phyloP scores from a whole-genome alignment of 2,888 invertebrate genomes.

The Argyresthia goedartella region DNA sequence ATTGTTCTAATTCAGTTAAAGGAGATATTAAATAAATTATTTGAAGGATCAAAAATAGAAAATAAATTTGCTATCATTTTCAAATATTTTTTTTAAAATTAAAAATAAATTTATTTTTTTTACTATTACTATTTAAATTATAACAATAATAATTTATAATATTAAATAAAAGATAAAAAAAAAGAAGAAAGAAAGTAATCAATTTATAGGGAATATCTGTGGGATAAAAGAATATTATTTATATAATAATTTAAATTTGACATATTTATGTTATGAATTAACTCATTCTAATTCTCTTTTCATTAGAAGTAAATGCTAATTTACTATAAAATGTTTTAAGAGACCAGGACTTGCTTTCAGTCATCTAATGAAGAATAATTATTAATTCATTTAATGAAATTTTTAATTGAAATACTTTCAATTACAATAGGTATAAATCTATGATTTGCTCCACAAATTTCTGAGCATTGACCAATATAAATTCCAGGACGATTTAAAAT shows the following conservation, averaged over 20 bases:
- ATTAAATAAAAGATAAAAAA: constrained; percentile 60
- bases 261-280: constrained; percentile 69
- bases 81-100: constrained; percentile 37
- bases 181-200: constrained; percentile 59
- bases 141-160: constrained; percentile 64
- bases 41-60: constrained; percentile 75
- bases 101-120: constrained; percentile 18
- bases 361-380: constrained; percentile 71
- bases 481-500: constrained; percentile 74
- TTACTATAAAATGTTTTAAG: constrained; percentile 78
- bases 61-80: constrained; percentile 79
- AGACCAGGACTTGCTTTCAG: constrained; percentile 79
- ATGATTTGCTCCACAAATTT: constrained; percentile 86
- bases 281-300: constrained; percentile 69
- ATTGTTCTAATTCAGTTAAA: constrained; percentile 74
- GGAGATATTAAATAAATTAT: constrained; percentile 58
- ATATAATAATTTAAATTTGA: constrained; percentile 75
- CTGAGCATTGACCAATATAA: constrained; percentile 83
- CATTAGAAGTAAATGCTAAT: constrained; percentile 74
- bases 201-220: constrained; percentile 75
- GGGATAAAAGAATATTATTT: constrained; percentile 75
- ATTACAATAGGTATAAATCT: constrained; percentile 83
- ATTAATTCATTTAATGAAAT: constrained; percentile 72
- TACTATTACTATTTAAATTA: constrained; percentile 29
- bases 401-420: constrained; percentile 67